Percentiles rank a stretch among this genome's conserved stretches.
Evolutionary conservation across 1,140 invertebrate species (phyloP).

Genomic region (Archivesica marissinica): DNA sequence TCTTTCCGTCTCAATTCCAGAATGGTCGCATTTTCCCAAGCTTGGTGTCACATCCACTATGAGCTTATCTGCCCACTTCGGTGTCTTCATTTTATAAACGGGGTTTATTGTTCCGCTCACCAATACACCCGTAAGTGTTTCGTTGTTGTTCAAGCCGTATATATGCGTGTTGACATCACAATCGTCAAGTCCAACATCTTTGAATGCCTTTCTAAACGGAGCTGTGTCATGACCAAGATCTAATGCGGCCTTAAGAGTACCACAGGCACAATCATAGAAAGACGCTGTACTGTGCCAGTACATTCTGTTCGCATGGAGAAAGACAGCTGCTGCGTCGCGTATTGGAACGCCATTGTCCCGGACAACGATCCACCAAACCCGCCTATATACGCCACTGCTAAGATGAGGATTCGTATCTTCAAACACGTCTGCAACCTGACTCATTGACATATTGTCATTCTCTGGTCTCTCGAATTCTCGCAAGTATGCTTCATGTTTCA

Average conservation of each 20-base stretch:
- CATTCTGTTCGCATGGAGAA: constrained; percentile 68
- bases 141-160: constrained; percentile 21
- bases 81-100: constrained; percentile 36
- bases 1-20: neutral
- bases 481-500: constrained; percentile 35
- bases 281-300: constrained; percentile 68
- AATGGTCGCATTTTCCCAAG: neutral
- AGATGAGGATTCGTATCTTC: constrained; percentile 59
- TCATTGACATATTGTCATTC: constrained; percentile 64
- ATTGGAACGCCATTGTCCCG: constrained; percentile 42
- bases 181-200: constrained; percentile 62
- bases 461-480: constrained; percentile 61
- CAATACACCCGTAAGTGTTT: neutral
- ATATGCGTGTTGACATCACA: constrained; percentile 61
- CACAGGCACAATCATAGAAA: constrained; percentile 66
- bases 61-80: constrained; percentile 43
- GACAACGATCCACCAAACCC: constrained; percentile 62
- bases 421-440: constrained; percentile 57
- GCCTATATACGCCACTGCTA: constrained; percentile 68
- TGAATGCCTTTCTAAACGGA: constrained; percentile 54
- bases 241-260: constrained; percentile 66
- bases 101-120: constrained; percentile 27
- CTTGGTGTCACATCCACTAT: neutral
- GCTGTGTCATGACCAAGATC: constrained; percentile 60
- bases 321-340: constrained; percentile 62